Percentiles rank a stretch among this genome's conserved stretches.
Evolutionary conservation across 2,888 invertebrate genomes (phyloP).

Genomic region (Melitaea athalia): DNA sequence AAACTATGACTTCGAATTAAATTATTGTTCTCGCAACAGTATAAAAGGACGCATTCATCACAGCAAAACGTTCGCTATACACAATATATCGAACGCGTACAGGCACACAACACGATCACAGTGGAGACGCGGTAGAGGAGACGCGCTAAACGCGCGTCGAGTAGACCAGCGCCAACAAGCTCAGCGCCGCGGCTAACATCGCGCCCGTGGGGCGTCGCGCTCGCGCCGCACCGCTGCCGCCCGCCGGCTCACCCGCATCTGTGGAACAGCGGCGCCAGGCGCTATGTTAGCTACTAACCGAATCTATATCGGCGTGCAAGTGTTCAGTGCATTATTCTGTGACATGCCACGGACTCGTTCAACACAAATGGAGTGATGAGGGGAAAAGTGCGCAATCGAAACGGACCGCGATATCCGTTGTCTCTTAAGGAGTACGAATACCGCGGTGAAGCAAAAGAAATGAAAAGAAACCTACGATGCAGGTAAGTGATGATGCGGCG

Average conservation of each 20-base stretch:
- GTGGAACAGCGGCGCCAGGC: slow-evolving; percentile 29
- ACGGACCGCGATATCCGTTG: slow-evolving; percentile 26
- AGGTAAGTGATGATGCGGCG: slow-evolving; percentile 73
- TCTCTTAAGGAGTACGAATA: slow-evolving; percentile 35
- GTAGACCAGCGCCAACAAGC: slow-evolving; percentile 43
- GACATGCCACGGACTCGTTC: slow-evolving; percentile 32
- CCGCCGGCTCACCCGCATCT: slow-evolving; percentile 49
- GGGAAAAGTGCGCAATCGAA: slow-evolving; percentile 30
- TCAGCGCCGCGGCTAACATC: slow-evolving; percentile 33
- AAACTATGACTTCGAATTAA: slow-evolving; percentile 82
- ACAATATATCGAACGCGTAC: slow-evolving; percentile 71
- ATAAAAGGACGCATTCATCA: slow-evolving; percentile 75
- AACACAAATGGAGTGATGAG: slow-evolving; percentile 35
- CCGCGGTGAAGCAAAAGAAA: slow-evolving; percentile 60
- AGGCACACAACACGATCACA: slow-evolving; percentile 71
- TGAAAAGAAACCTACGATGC: slow-evolving; percentile 75
- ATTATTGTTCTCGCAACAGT: slow-evolving; percentile 75
- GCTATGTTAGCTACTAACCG: slow-evolving; percentile 12
- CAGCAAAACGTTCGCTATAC: slow-evolving; percentile 72
- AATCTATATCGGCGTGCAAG: slow-evolving; percentile 2
- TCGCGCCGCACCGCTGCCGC: slow-evolving; percentile 46
- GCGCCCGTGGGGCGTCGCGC: slow-evolving; percentile 36
- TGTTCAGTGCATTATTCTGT: slow-evolving; percentile 20
- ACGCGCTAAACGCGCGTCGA: slow-evolving; percentile 44
- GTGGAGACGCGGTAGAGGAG: slow-evolving; percentile 65